A percentile compares a stretch with the other conserved stretches of the same genome.
Conservation (phyloP, 2,113 vertebrate species). For the Ardeotis arabs region DNA sequence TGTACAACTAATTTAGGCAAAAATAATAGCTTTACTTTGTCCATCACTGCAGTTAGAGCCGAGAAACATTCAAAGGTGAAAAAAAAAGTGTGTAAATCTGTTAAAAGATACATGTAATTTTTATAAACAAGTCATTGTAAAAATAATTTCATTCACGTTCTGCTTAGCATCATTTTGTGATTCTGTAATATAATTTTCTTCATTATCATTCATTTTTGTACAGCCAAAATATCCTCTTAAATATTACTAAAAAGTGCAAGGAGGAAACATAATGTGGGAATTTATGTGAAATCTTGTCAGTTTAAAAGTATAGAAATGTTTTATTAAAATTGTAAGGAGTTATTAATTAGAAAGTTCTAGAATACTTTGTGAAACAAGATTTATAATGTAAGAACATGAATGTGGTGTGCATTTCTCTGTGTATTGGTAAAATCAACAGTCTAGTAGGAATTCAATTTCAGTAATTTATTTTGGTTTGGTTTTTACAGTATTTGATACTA, state of each 20-base stretch:
- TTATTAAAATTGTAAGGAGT: not conserved
- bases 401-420: not conserved
- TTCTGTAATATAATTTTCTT: not conserved
- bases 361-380: not conserved
- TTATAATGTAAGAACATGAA: not conserved
- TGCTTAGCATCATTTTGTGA: not conserved
- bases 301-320: not conserved
- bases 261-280: not conserved
- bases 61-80: not conserved
- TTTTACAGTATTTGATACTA: not conserved
- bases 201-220: not conserved
- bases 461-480: not conserved
- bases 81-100: not conserved
- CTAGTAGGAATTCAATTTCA: not conserved
- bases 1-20: not conserved
- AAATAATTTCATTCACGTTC: not conserved
- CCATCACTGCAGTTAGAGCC: not conserved
- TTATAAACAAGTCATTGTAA: not conserved
- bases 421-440: not conserved
- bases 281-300: not conserved
- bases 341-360: not conserved
- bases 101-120: not conserved
- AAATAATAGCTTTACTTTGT: not conserved
- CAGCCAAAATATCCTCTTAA: not conserved
- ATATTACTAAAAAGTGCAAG: not conserved